Evolutionary conservation across 2,113 vertebrate species (phyloP), one percentile per base, ranked within the genome.

Genomic region (Phaethornis superciliosus): DNA sequence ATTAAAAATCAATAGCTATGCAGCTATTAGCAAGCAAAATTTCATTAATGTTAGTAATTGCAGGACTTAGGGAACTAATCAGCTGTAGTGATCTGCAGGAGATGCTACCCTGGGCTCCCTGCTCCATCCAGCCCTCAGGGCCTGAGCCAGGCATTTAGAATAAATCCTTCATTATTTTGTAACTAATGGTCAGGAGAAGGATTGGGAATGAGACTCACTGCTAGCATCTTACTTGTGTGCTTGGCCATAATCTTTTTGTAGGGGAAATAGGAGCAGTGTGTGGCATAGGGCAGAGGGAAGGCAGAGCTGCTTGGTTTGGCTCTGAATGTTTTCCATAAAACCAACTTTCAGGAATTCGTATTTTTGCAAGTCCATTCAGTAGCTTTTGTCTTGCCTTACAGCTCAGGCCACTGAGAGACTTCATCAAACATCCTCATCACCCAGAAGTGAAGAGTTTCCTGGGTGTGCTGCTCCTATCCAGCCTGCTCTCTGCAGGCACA

Each of bases 1-100:
- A 93, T 95, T 96, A 94, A 86, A 96, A 95, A 93, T 90, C 89
- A 72, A 84, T 95, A 83, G 63, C 89, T 80, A 33, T n/a, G 68
- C 54, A 46, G 28, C n/a, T 95, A 84, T 92, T 91, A 88, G 92
- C 49, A 76, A 92, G 93, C 89, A 56, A 58, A 44, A 80, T 88
- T 91, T 93, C 96, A 95, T 96, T 94, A 94, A 46, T 51, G 81
- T 78, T 94, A 70, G 74, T 96, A 90, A 96, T 94, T 65, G 81
- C 70, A 30, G 91, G 75, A 88, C 93, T 97, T 93, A 94, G 30
- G 54, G 89, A 51, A 83, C 74, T 52, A 94, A 91, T 92, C 37
- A 88, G 27, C 55, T 30, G 18, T 58, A 32, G 93, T 88, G 81
- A 62, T 89, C 76, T 89, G 90, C 62, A 78, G 89, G 68, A 96